These are phyloP conservation scores for Acanthiza pusilla DNA, from an alignment of 2,797 vertebrate species.

Conservation along the genomic window DNA sequence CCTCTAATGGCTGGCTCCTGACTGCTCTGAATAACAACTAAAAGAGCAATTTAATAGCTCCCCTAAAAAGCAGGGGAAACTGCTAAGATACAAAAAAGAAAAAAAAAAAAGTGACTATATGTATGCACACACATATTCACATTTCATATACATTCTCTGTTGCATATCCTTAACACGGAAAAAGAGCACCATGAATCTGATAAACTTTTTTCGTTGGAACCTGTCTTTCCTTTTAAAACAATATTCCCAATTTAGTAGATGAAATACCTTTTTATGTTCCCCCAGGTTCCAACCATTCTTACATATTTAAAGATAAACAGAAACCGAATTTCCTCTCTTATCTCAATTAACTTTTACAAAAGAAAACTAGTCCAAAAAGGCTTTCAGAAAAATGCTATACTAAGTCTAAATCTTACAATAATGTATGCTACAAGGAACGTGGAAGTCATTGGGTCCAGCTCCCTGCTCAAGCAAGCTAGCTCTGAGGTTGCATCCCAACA, in stretches of 20 bases:
- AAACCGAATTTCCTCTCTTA: conserved; percentile 1
- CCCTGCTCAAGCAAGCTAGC: not conserved
- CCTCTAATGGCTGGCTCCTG: conserved; percentile 35
- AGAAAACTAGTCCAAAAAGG: not conserved
- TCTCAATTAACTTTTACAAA: not conserved
- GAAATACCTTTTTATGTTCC: not conserved
- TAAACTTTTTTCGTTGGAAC: not conserved
- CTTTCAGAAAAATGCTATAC: not conserved
- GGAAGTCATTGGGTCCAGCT: not conserved
- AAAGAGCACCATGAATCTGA: not conserved
- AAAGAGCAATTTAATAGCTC: not conserved
- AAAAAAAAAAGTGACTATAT: too few species aligned
- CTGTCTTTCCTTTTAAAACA: conserved; percentile 6
- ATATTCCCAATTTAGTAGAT: not conserved
- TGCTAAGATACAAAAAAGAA: not conserved
- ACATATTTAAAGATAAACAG: not conserved
- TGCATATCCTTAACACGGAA: not conserved
- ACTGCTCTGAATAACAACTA: not conserved
- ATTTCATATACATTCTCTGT: not conserved
- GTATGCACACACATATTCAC: not conserved
- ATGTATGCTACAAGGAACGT: not conserved
- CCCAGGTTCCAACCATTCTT: not conserved
- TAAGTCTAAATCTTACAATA: not conserved
- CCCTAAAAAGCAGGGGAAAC: not conserved
- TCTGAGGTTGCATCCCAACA: not conserved